Evolutionary conservation across 1,140 invertebrate species (phyloP).

Genomic region (Plutomurus gul): DNA sequence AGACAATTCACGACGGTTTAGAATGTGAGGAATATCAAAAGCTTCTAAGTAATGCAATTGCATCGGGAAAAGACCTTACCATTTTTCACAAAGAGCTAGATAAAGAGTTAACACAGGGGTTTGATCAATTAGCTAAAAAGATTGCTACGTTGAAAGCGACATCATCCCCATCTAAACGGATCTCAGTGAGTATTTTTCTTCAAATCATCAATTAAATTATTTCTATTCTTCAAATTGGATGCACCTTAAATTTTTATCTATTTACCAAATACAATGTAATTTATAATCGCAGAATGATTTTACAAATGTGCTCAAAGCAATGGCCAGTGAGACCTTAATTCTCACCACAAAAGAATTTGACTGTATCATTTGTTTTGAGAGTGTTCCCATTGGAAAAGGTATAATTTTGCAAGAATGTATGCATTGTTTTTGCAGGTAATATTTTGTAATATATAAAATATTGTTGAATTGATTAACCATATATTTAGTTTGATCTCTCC

Average conservation of each 20-base stretch:
- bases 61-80: background rate
- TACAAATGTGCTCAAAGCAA: slow-evolving; percentile 52
- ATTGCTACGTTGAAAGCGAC: background rate
- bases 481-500: too few relatives aligned
- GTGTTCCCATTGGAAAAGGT: slow-evolving; percentile 58
- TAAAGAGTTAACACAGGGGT: background rate
- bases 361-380: slow-evolving; percentile 63
- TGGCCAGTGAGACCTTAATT: slow-evolving; percentile 56
- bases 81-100: background rate
- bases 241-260: background rate
- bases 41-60: background rate
- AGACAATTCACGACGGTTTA: slow-evolving; percentile 15
- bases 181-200: too few relatives aligned
- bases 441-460: background rate
- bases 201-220: too few relatives aligned
- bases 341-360: slow-evolving; percentile 60
- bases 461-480: too few relatives aligned
- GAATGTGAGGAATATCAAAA: background rate
- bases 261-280: background rate
- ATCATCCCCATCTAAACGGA: background rate
- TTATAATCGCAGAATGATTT: slow-evolving; percentile 23
- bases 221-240: background rate
- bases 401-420: slow-evolving; percentile 64
- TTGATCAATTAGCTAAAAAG: background rate
- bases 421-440: slow-evolving; percentile 64